Evolutionary conservation across 2,113 vertebrate genomes (phyloP).

Genomic region (Boulengerochromis microlepis): DNA sequence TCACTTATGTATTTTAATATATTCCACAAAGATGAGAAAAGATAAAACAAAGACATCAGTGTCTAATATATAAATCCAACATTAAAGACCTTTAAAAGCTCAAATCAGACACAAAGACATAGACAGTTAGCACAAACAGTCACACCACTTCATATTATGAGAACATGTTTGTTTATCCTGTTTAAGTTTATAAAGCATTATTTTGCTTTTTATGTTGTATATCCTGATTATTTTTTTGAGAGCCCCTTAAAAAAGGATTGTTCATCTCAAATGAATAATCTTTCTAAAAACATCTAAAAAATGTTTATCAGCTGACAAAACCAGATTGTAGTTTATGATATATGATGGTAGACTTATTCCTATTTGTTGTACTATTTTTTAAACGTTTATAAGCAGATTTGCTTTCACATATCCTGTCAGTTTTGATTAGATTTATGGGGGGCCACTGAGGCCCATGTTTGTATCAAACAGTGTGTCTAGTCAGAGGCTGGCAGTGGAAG

Average conservation of each 20-base stretch:
- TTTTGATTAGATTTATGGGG: slow-evolving; percentile 4
- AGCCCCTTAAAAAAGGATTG: background rate
- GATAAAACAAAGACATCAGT: background rate
- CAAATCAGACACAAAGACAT: background rate
- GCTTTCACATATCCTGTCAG: slow-evolving; percentile 1
- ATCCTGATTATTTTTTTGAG: background rate
- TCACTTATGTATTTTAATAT: background rate
- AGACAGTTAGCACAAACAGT: background rate
- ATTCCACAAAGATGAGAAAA: background rate
- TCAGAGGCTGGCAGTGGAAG: slow-evolving; percentile 16
- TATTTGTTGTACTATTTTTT: background rate
- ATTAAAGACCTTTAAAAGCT: background rate
- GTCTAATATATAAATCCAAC: background rate
- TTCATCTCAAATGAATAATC: background rate
- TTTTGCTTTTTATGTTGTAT: background rate
- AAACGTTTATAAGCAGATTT: background rate
- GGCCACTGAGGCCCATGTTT: background rate
- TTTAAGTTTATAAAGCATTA: background rate
- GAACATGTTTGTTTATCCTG: background rate
- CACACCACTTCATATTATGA: background rate
- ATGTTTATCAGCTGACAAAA: background rate
- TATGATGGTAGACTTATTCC: background rate
- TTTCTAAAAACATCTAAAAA: background rate
- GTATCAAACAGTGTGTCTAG: slow-evolving; percentile 34
- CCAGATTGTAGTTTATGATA: background rate